A percentile compares a stretch with the other conserved stretches of the same genome.
phyloP scores from a whole-genome alignment of 2,888 invertebrate species.

The Tenthredo mesomela region DNA sequence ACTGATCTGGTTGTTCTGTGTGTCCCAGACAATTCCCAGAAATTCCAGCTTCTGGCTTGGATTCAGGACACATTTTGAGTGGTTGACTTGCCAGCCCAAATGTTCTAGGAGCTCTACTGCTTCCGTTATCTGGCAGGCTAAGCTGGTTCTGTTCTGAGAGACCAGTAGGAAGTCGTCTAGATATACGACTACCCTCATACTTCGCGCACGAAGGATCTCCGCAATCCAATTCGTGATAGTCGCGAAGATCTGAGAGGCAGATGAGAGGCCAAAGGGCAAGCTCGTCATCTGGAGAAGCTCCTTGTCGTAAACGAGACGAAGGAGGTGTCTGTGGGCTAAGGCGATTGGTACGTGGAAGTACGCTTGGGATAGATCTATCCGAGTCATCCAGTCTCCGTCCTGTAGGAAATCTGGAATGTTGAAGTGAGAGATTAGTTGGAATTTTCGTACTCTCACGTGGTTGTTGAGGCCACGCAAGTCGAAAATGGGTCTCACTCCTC shows the following conservation, averaged over 20 bases:
- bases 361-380: slow-evolving; percentile 38
- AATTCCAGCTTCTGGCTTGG: too few species aligned
- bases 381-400: slow-evolving; percentile 32
- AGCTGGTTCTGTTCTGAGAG: slow-evolving; percentile 55
- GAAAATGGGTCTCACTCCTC: too few species aligned
- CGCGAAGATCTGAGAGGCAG: slow-evolving; percentile 55
- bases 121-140: background rate
- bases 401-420: slow-evolving; percentile 45
- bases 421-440: slow-evolving; percentile 51
- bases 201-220: slow-evolving; percentile 56
- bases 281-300: slow-evolving; percentile 14
- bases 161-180: slow-evolving; percentile 58
- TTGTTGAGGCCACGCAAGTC: too few species aligned
- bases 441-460: slow-evolving; percentile 15
- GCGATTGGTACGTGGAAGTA: slow-evolving; percentile 39
- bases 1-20: too few species aligned
- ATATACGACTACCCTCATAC: slow-evolving; percentile 58
- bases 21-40: too few species aligned
- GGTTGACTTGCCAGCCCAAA: slow-evolving; percentile 18
- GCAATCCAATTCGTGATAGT: slow-evolving; percentile 64
- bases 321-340: background rate
- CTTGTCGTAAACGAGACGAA: background rate
- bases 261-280: slow-evolving; percentile 19
- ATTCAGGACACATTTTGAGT: too few species aligned
- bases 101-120: background rate